These are phyloP conservation scores for Harpagoxenus sublaevis DNA, from an alignment of 2,888 invertebrate genomes.

Conservation along the genomic window DNA sequence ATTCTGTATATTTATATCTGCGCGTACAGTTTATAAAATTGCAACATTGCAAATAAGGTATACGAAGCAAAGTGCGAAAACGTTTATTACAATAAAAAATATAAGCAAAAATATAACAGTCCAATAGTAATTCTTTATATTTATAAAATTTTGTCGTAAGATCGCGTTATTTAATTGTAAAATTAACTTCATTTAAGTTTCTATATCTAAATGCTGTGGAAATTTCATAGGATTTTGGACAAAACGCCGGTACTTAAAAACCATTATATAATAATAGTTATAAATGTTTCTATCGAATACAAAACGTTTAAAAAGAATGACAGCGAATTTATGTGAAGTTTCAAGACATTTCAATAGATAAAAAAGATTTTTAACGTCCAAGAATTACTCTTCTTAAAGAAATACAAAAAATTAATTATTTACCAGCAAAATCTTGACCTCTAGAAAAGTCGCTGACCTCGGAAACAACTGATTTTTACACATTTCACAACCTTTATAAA, in stretches of 20 bases:
- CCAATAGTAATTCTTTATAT: not conserved
- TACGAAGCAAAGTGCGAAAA: not conserved
- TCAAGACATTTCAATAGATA: not conserved
- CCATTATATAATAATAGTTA: not conserved
- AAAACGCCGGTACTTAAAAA: not conserved
- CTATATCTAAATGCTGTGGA: not conserved
- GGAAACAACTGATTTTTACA: not conserved
- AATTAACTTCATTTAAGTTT: not conserved
- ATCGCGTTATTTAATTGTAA: not conserved
- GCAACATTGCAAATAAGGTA: not conserved
- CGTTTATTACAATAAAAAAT: not conserved
- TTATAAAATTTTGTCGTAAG: not conserved
- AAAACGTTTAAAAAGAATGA: not conserved
- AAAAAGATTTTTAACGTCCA: not conserved
- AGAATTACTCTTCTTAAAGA: not conserved
- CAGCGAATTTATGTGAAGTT: not conserved
- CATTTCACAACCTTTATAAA: not conserved
- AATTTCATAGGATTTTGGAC: not conserved
- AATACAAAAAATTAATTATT: not conserved
- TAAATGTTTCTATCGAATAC: not conserved
- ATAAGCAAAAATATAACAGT: not conserved
- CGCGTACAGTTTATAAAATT: slow-evolving; percentile 16
- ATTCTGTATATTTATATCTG: slow-evolving; percentile 62
- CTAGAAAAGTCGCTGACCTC: not conserved
- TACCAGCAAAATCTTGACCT: not conserved